Conservation (phyloP, 2,113 vertebrate species). For the Strix aluco region DNA sequence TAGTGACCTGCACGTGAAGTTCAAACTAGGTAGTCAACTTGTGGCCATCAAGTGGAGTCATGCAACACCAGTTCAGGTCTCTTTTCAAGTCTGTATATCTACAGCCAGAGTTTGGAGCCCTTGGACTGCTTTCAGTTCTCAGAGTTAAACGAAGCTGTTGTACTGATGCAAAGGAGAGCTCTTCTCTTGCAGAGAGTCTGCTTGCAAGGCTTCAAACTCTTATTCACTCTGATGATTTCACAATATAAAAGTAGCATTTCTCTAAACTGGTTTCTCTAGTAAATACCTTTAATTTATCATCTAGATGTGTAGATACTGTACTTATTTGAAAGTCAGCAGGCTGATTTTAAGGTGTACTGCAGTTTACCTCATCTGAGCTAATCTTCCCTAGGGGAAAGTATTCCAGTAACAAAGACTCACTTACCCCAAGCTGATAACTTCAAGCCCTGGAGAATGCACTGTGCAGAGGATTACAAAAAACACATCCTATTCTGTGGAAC, state of each 20-base stretch:
- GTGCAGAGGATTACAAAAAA: slow-evolving; percentile 70
- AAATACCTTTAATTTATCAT: not conserved
- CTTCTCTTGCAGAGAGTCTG: not conserved
- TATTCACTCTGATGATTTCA: not conserved
- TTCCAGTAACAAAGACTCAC: slow-evolving; percentile 77
- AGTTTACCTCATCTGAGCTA: not conserved
- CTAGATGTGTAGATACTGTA: not conserved
- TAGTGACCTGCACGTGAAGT: not conserved
- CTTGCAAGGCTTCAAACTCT: not conserved
- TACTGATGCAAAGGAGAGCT: not conserved
- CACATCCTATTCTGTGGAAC: slow-evolving; percentile 83
- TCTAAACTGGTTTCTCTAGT: not conserved
- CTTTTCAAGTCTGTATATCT: not conserved
- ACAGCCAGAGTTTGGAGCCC: not conserved
- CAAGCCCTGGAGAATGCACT: slow-evolving; percentile 70
- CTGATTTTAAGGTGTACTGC: not conserved
- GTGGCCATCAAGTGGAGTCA: not conserved
- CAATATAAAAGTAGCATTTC: not conserved
- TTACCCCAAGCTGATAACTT: slow-evolving; percentile 47
- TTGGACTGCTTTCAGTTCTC: not conserved
- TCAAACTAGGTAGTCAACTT: not conserved
- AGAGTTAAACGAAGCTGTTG: not conserved
- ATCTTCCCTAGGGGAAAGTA: slow-evolving; percentile 77
- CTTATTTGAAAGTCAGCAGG: not conserved
- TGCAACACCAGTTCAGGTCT: not conserved